phyloP scores from a whole-genome alignment of 2,113 vertebrate species.

The Typhlomys cinereus region DNA sequence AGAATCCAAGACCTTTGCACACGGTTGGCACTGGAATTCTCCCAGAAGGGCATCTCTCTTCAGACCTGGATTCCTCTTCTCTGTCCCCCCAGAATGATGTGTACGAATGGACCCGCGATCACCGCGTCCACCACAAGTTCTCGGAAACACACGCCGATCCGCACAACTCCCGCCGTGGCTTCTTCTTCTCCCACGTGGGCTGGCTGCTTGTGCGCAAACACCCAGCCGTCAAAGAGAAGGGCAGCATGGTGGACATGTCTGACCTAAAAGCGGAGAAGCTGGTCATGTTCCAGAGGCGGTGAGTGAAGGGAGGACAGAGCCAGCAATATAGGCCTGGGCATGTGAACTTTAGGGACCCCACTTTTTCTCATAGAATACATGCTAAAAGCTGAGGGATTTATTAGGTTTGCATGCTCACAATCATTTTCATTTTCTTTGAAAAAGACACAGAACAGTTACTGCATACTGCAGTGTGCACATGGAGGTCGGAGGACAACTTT shows the following conservation, averaged over 20 bases:
- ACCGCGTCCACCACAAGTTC: constrained; percentile 97
- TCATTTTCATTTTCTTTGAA: neutral
- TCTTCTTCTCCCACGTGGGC: constrained; percentile 97
- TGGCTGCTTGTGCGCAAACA: constrained; percentile 98
- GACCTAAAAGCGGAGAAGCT: constrained; percentile 93
- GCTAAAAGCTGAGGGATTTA: neutral
- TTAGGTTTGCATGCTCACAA: neutral
- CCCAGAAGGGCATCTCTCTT: neutral
- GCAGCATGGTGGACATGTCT: constrained; percentile 89
- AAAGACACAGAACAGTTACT: too few species aligned
- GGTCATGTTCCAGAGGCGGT: constrained; percentile 97
- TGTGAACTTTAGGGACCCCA: neutral
- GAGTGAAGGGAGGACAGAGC: constrained; percentile 28
- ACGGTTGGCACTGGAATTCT: neutral
- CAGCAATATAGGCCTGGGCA: neutral
- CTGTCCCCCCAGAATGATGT: constrained; percentile 91
- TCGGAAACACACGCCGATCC: constrained; percentile 97
- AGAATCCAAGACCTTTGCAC: neutral
- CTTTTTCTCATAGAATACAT: neutral
- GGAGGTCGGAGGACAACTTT: too few species aligned
- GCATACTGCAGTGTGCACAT: too few species aligned
- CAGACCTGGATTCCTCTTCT: neutral
- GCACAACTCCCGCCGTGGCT: constrained; percentile 93
- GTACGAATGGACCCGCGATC: constrained; percentile 95
- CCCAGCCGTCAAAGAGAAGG: constrained; percentile 95